These are phyloP conservation scores for Gnathonemus echidnorhynchus DNA, from an alignment of 2,113 vertebrate species.

Conservation along the genomic window DNA sequence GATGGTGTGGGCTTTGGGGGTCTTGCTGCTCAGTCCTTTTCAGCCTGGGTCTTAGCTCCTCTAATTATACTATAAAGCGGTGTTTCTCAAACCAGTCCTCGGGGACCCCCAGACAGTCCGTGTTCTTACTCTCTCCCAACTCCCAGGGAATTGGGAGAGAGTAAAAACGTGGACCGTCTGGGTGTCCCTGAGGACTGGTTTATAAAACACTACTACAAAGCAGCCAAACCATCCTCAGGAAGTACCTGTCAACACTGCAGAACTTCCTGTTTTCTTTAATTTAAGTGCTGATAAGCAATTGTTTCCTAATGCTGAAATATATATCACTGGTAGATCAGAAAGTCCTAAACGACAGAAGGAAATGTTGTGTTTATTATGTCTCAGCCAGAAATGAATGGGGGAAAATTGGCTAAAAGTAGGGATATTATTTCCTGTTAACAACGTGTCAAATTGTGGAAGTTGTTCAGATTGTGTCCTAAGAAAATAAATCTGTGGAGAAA, in stretches of 20 bases:
- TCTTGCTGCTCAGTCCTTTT: background rate
- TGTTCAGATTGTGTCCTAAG: background rate
- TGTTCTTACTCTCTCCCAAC: too few species aligned
- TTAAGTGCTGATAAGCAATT: conserved; percentile 13
- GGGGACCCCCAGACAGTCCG: too few species aligned
- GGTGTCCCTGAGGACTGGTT: too few species aligned
- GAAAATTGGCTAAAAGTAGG: background rate
- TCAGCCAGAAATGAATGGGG: background rate
- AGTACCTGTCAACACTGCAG: too few species aligned
- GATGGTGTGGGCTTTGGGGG: background rate
- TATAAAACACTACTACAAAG: too few species aligned
- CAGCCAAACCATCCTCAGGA: background rate
- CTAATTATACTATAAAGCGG: background rate
- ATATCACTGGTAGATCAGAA: conserved; percentile 36
- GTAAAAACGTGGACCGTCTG: too few species aligned
- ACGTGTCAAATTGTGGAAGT: conserved; percentile 11
- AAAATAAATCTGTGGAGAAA: background rate
- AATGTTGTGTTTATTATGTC: background rate
- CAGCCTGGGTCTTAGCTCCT: background rate
- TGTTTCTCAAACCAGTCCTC: too few species aligned
- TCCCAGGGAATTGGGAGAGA: too few species aligned
- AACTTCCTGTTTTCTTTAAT: background rate
- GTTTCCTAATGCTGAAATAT: conserved; percentile 31
- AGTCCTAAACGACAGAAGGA: conserved; percentile 40
- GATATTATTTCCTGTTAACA: conserved; percentile 14